Conservation (phyloP, 2,113 vertebrate genomes). For the Heptranchias perlo region DNA sequence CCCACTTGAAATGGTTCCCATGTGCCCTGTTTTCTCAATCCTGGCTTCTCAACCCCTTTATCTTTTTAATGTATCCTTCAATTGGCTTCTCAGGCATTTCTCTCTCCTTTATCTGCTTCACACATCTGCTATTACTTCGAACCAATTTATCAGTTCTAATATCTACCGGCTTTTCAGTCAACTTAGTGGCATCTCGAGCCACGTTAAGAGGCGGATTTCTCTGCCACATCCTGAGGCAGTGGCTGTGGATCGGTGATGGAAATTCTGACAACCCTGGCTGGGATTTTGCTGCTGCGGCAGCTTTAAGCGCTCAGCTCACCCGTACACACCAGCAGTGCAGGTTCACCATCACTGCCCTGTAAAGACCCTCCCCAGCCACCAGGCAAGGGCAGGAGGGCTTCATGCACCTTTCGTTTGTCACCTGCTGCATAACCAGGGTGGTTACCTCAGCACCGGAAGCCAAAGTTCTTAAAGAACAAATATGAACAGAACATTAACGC, state of each 20-base stretch:
- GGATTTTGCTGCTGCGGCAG: background rate
- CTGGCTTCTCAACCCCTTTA: background rate
- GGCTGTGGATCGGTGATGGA: background rate
- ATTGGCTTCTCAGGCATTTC: too few species aligned
- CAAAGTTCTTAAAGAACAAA: background rate
- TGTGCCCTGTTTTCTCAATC: background rate
- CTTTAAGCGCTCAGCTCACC: background rate
- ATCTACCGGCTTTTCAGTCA: too few species aligned
- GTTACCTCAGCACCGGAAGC: background rate
- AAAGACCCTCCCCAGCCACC: background rate
- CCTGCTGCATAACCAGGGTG: background rate
- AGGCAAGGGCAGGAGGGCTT: background rate
- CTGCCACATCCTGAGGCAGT: background rate
- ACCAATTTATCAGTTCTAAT: background rate
- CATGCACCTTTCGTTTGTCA: background rate
- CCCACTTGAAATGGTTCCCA: background rate
- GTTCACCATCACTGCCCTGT: background rate
- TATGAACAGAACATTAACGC: background rate
- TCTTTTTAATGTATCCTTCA: background rate
- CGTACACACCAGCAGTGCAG: background rate
- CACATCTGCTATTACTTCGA: background rate
- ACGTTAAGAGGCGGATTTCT: background rate
- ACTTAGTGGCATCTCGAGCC: background rate
- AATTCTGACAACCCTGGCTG: background rate
- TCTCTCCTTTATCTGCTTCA: background rate